phyloP scores from a whole-genome alignment of 37 sponge, comb jelly and placozoan genomes.

The Corticium candelabrum region DNA sequence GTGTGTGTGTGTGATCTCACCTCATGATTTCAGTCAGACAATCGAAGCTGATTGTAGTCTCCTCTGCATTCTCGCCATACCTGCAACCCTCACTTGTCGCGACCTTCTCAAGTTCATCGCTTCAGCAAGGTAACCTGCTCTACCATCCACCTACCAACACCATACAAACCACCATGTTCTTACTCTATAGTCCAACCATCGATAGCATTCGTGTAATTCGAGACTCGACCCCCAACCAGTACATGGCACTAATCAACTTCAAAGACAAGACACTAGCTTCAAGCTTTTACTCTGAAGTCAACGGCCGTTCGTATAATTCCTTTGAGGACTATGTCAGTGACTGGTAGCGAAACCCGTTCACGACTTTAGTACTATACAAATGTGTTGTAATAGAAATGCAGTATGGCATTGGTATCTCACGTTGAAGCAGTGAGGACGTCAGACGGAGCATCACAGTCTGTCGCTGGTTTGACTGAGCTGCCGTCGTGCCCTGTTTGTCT shows the following conservation, averaged over 20 bases:
- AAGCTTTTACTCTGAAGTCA: slow-evolving; percentile 46
- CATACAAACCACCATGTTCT: too few relatives aligned
- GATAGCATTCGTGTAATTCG: slow-evolving; percentile 59
- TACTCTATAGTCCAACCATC: slow-evolving; percentile 46
- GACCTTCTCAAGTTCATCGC: slow-evolving; percentile 59
- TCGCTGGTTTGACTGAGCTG: slow-evolving; percentile 56
- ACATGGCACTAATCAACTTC: slow-evolving; percentile 75
- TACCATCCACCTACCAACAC: too few relatives aligned
- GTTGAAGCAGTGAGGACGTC: slow-evolving; percentile 3
- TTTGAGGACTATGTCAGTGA: slow-evolving; percentile 58
- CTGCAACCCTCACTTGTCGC: slow-evolving; percentile 38
- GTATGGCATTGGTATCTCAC: slow-evolving; percentile 2
- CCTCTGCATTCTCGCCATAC: slow-evolving; percentile 39
- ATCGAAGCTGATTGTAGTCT: too few relatives aligned
- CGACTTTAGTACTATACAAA: neutral
- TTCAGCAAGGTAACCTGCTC: too few relatives aligned
- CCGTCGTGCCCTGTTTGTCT: slow-evolving; percentile 95
- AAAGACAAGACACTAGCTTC: slow-evolving; percentile 31
- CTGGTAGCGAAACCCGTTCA: neutral
- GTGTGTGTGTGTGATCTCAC: neutral
- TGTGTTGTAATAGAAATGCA: neutral
- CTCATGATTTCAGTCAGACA: too few relatives aligned
- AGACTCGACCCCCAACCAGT: slow-evolving; percentile 81
- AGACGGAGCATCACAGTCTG: slow-evolving; percentile 26
- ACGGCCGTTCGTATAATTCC: slow-evolving; percentile 52